A percentile compares a stretch with the other conserved stretches of the same genome.
These are phyloP conservation scores for Austrolebias charrua DNA, from an alignment of 2,797 vertebrate genomes.

Conservation along the genomic window DNA sequence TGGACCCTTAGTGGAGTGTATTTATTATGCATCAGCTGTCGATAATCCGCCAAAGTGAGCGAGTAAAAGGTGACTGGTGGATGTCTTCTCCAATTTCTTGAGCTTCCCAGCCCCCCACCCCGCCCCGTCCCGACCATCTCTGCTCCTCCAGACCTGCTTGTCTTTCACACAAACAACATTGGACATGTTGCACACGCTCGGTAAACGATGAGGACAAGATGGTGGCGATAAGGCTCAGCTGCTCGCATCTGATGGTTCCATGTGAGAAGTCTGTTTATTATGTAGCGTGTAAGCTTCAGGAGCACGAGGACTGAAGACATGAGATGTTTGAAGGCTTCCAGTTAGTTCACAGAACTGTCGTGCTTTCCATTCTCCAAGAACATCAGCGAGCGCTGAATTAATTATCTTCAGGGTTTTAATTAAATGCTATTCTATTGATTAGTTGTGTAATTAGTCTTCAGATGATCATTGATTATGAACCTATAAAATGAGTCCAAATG, in stretches of 20 bases:
- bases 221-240: conserved; percentile 61
- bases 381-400: background rate
- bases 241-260: conserved; percentile 40
- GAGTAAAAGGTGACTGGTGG: conserved; percentile 85
- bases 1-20: conserved; percentile 88
- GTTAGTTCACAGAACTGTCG: background rate
- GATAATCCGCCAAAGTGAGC: conserved; percentile 82
- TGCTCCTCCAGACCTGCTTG: conserved; percentile 37
- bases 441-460: background rate
- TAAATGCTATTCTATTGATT: background rate
- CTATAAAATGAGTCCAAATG: no score
- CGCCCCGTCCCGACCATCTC: conserved; percentile 5
- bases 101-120: conserved; percentile 25
- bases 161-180: conserved; percentile 64
- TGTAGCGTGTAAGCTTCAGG: background rate
- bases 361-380: background rate
- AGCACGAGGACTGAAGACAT: background rate
- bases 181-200: conserved; percentile 62
- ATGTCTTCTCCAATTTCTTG: conserved; percentile 80
- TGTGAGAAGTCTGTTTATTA: conserved; percentile 8
- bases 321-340: background rate
- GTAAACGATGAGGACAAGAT: conserved; percentile 65
- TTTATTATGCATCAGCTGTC: conserved; percentile 89
- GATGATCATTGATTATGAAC: no score
- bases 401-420: background rate